Evolutionary conservation across 1,140 invertebrate genomes (phyloP), one percentile per base, ranked within the genome.

Genomic region (Drosophila rufa): DNA sequence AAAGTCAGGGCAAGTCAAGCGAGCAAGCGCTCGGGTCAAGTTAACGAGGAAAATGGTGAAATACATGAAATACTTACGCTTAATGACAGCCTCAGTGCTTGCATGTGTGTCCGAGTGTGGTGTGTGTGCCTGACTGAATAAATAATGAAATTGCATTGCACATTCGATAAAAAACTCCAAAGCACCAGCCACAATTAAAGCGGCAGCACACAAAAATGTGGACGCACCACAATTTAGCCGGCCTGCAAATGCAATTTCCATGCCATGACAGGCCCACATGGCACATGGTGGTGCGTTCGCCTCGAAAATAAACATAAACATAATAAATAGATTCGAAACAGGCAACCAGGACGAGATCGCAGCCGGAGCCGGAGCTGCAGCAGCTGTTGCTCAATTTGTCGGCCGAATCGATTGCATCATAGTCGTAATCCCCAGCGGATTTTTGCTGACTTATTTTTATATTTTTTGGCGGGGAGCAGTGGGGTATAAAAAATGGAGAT

Each of bases 151-250:
- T 73, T 70, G 78, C 61, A 75, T 79, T 84, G 66, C 81, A 70
- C 74, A 89, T 80, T 89, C 67, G 67, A 87, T 89, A 87, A 82
- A 86, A 82, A 77, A 78, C 45, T 67, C 60, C 48, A 62, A 79
- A 81, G 40, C 40, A 70, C 68, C 46, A 55, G 61, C 57, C 53
- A 67, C 74, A 79, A 90, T 90, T 81, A 90, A 90, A 79, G 45
- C 77, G 69, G 57, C 55, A 75, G 56, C 58, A 75, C 65, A 42
- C 47, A 80, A 90, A 89, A 84, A 80, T 84, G 80, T 89, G 69
- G 83, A 79, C 66, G 78, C 67, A 66, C 68, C 68, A 50, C 73
- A 25, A 56, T 22, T 56, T 17, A 56, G 53, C 8, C 53, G 9
- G 36, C 61, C 47, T 19, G 69, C 82, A 89, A 70, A 70, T 86